Evolutionary conservation across 2,113 vertebrate genomes (phyloP), one percentile per base, ranked within the genome.

Genomic region (Ceyx cyanopectus): DNA sequence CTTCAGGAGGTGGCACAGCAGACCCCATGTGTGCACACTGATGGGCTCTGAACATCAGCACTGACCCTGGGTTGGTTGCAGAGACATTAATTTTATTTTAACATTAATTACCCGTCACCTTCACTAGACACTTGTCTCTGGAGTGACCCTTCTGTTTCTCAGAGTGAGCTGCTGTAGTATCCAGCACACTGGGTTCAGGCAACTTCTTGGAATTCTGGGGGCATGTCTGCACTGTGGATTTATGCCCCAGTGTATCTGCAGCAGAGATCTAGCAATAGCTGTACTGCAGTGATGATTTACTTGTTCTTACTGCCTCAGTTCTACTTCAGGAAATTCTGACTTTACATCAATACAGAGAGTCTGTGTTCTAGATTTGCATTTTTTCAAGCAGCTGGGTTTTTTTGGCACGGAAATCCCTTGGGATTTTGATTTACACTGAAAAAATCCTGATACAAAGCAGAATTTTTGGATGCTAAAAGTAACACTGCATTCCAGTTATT

Each of bases 51-150:
- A 58, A 21, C 10, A 14, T 57, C 32, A 50, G 43, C 17, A 5
- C n/a, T 50, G 69, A 29, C 46, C 17, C 26, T 2, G 1, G 26
- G 12, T 41, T 0, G 6, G 29, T 4, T 41, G 34, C 40, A 37
- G 48, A 32, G 46, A 26, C 29, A 34, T 34, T 34, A 34, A 34
- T 34, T 34, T 34, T 34, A 34, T 34, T 34, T 23, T n/a, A 62
- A 10, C 29, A 19, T 16, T 62, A 29, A 27, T 5, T 67, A 1
- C 34, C 68, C 57, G 41, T 45, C 54, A 34, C 65, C 65, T 61
- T 63, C 45, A 4, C 30, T 58, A 4, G 14, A 18, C 7, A 9
- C 66, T 41, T 29, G 24, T 53, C 66, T 40, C 4, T 41, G 65
- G 21, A 51, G 17, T 43, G 78, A 6, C 32, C 30, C 50, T 66